Evolutionary conservation across 1,140 invertebrate species (phyloP), one percentile per base, ranked within the genome.

Genomic region (Zaprionus ghesquierei): DNA sequence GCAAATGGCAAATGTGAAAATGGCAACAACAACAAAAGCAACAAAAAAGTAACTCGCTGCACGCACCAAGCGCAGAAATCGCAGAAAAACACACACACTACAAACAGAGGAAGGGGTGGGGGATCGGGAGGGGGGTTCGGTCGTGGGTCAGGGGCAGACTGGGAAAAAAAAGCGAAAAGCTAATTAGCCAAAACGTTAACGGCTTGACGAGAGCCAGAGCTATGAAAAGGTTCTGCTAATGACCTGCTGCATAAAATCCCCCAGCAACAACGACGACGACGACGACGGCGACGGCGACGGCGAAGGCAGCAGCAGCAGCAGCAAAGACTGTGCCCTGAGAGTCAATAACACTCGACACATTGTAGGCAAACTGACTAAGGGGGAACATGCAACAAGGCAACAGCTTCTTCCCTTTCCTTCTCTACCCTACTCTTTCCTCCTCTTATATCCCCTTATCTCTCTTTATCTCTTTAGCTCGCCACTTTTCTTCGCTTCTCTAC

Each of bases 131-230:
- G 9, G 31, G 12, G 31, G 25, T 25, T 4, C 3, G 31, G 31
- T 3, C 10, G 10, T 13, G 31, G 12, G 31, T 0, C 6, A 35
- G 33, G 33, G 33, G 4, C 12, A n/a, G 33, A 35, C 33, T 38
- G 35, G n/a, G 35, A 38, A 41, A 70, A 70, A 70, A 71, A 65
- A 62, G 50, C 77, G 77, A 84, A 84, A 82, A 84, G 81, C 81
- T 84, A 84, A 84, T 84, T 84, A 85, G 81, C 81, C 81, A 84
- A 84, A 85, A 86, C 81, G 77, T 72, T 81, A 72, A 84, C 84
- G 69, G 69, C 78, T 68, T 68, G 56, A 66, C 58, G 53, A 69
- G 58, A 62, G 72, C 60, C 72, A 65, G 68, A 66, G 80, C 73
- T 65, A 84, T 84, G 77, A 85, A 81, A 76, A 71, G 69, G 61